Conservation (phyloP, 1,140 invertebrate species). For the Drosophila burlai region DNA sequence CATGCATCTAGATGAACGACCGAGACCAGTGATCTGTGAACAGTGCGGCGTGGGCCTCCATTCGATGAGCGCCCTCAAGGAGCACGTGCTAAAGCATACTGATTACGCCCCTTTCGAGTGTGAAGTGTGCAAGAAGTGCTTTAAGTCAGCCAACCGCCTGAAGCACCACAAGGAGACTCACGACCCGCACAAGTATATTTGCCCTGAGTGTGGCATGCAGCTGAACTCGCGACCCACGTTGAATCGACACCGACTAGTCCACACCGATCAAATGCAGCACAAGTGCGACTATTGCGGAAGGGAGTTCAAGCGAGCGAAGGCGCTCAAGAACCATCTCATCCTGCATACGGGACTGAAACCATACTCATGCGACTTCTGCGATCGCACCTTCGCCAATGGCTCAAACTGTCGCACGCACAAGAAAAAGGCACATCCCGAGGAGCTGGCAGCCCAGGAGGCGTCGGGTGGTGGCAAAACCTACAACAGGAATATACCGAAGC, state of each 20-base stretch:
- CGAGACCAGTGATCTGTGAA: constrained; percentile 85
- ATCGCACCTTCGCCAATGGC: constrained; percentile 86
- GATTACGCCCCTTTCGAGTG: constrained; percentile 86
- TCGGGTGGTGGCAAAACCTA: constrained; percentile 69
- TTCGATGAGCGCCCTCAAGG: constrained; percentile 85
- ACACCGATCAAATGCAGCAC: constrained; percentile 85
- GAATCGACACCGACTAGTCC: constrained; percentile 86
- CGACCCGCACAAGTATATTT: constrained; percentile 85
- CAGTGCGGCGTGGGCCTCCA: constrained; percentile 85
- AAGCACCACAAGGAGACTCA: constrained; percentile 85
- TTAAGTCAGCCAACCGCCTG: constrained; percentile 70
- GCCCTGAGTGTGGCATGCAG: constrained; percentile 85
- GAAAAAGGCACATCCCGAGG: constrained; percentile 85
- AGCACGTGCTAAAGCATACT: constrained; percentile 86
- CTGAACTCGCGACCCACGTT: constrained; percentile 85
- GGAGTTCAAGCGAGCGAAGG: constrained; percentile 82
- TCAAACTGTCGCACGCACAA: constrained; percentile 86
- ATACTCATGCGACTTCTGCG: constrained; percentile 86
- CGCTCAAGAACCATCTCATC: constrained; percentile 85
- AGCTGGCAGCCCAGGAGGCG: constrained; percentile 84
- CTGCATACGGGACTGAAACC: constrained; percentile 85
- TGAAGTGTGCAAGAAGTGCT: constrained; percentile 85
- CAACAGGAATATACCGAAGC: constrained; percentile 81
- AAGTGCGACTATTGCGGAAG: constrained; percentile 84
- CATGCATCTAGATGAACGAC: constrained; percentile 85